A percentile compares a stretch with the other conserved stretches of the same genome.
Conservation (phyloP, 2,797 vertebrate genomes). For the Protosalanx chinensis region DNA sequence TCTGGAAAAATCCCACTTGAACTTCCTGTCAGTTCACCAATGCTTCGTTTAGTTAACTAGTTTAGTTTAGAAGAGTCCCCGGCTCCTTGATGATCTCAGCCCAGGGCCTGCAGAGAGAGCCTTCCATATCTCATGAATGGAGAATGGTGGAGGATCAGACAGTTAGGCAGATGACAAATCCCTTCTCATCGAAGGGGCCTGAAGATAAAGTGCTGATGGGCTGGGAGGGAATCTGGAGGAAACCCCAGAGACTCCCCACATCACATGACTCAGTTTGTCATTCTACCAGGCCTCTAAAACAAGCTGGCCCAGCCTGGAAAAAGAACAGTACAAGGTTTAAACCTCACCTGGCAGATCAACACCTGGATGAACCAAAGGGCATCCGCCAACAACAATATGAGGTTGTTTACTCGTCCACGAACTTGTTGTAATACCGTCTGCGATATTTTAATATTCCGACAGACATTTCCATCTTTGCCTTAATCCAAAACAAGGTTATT, state of each 20-base stretch:
- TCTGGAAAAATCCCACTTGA: constrained; percentile 36
- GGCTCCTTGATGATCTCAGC: neutral
- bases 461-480: neutral
- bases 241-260: constrained; percentile 60
- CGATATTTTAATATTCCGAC: neutral
- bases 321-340: neutral
- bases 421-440: neutral
- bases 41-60: too few relatives aligned
- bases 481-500: neutral
- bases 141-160: constrained; percentile 61
- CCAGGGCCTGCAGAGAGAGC: constrained; percentile 40
- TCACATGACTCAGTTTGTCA: constrained; percentile 47
- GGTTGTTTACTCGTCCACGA: neutral
- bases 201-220: constrained; percentile 61
- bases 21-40: constrained; percentile 50
- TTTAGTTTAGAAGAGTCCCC: constrained; percentile 34
- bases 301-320: constrained; percentile 9
- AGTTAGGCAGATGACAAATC: constrained; percentile 72
- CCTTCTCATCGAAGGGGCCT: constrained; percentile 58
- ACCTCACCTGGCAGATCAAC: constrained; percentile 7
- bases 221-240: constrained; percentile 61
- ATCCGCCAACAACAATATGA: constrained; percentile 17
- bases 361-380: constrained; percentile 16
- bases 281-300: constrained; percentile 27
- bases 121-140: constrained; percentile 30